Evolutionary conservation across 2,113 vertebrate species (phyloP).

Genomic region (Thalassarche chlororhynchos): DNA sequence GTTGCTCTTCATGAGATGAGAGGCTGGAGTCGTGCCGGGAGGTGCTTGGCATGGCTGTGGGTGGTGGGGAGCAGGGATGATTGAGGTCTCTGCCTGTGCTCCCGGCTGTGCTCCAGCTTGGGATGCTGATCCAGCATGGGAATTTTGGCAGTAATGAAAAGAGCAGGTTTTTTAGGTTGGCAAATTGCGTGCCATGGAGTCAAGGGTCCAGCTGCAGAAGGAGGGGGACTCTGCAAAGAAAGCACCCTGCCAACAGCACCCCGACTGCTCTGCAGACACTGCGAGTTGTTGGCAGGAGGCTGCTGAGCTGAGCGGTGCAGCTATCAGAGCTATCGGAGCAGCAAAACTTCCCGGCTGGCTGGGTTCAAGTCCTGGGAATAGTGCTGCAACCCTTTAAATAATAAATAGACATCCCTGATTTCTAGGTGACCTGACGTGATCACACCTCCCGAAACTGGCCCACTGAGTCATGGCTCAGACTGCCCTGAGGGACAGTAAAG

Average conservation of each 20-base stretch:
- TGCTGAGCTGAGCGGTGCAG: background rate
- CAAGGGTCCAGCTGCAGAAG: background rate
- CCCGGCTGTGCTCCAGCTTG: fast-evolving
- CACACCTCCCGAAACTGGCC: background rate
- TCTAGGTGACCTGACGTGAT: background rate
- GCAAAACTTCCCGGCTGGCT: background rate
- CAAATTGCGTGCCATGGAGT: background rate
- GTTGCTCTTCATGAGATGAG: background rate
- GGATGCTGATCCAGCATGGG: background rate
- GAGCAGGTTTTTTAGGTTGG: background rate
- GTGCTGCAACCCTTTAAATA: background rate
- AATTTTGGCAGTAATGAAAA: background rate
- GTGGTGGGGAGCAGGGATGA: fast-evolving
- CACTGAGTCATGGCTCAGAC: fast-evolving
- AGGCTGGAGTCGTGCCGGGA: background rate
- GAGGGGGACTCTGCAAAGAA: background rate
- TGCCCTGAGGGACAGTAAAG: background rate
- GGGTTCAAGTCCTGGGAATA: background rate
- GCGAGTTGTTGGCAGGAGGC: background rate
- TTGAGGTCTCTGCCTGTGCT: background rate
- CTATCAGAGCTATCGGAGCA: background rate
- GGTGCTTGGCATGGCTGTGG: background rate
- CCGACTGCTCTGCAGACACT: background rate
- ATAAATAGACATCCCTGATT: background rate
- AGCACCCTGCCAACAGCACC: background rate